These are phyloP conservation scores for Euzetes globulus DNA, from an alignment of 2,888 invertebrate genomes.

Conservation along the genomic window DNA sequence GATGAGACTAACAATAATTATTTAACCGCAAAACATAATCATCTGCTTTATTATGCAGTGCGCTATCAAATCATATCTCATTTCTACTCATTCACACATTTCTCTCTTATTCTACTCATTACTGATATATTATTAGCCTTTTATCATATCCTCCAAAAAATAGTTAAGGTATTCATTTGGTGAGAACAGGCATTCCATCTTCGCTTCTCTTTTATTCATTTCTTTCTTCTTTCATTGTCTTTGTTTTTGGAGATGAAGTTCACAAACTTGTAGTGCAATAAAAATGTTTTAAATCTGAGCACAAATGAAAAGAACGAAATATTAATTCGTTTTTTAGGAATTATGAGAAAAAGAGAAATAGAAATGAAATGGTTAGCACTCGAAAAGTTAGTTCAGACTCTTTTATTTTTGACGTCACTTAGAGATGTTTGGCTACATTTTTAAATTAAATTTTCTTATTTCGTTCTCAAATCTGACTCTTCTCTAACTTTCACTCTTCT, in stretches of 20 bases:
- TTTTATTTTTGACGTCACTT: not conserved
- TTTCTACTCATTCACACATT: not conserved
- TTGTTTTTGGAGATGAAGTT: conserved; percentile 1
- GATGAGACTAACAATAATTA: conserved; percentile 23
- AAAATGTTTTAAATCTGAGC: not conserved
- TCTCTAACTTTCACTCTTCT: not conserved
- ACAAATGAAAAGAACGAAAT: not conserved
- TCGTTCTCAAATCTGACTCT: not conserved
- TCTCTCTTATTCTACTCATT: not conserved
- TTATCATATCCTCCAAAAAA: conserved; percentile 15
- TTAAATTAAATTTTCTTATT: conserved; percentile 8
- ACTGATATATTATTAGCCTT: conserved; percentile 16
- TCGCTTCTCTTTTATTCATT: not conserved
- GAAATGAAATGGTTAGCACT: too few species aligned
- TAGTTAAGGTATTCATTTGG: conserved; percentile 2
- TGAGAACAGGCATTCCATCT: not conserved
- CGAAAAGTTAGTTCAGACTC: too few species aligned
- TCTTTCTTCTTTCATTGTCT: not conserved
- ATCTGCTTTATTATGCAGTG: not conserved
- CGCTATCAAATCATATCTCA: conserved; percentile 5
- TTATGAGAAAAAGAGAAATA: not conserved
- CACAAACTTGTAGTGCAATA: not conserved
- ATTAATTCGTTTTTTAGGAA: not conserved
- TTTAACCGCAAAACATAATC: conserved; percentile 19
- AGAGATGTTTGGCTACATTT: not conserved